A percentile compares a stretch with the other conserved stretches of the same genome.
Evolutionary conservation across 2,113 vertebrate genomes (phyloP).

Genomic region (Marmota flaviventris): DNA sequence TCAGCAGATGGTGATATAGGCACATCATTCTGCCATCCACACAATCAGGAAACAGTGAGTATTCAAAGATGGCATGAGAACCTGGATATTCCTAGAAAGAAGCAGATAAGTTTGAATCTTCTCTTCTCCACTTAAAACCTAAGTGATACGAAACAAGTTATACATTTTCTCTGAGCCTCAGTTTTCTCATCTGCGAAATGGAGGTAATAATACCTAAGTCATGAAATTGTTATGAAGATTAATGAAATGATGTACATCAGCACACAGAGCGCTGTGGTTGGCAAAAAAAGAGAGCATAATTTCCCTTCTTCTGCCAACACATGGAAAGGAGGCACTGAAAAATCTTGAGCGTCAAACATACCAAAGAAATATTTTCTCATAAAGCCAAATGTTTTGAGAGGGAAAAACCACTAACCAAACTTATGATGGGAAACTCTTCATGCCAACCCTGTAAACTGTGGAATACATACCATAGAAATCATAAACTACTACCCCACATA

Average conservation of each 20-base stretch:
- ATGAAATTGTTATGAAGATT: not conserved
- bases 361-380: constrained; percentile 24
- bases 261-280: not conserved
- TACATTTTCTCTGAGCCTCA: not conserved
- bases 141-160: constrained; percentile 29
- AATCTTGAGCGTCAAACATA: not conserved
- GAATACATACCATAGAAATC: not conserved
- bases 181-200: constrained; percentile 34
- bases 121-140: not conserved
- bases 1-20: constrained; percentile 69
- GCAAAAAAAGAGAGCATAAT: not conserved
- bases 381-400: not conserved
- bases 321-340: not conserved
- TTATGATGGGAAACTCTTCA: not conserved
- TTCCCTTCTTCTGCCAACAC: constrained; percentile 29
- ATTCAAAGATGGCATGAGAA: not conserved
- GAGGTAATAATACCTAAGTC: not conserved
- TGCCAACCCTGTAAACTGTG: not conserved
- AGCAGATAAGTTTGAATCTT: constrained; percentile 40
- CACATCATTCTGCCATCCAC: not conserved
- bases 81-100: not conserved
- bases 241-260: not conserved
- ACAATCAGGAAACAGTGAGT: not conserved
- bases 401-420: not conserved
- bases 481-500: not conserved